Evolutionary conservation across 2,797 vertebrate genomes (phyloP).

Genomic region (Helicolenus hilgendorfi): DNA sequence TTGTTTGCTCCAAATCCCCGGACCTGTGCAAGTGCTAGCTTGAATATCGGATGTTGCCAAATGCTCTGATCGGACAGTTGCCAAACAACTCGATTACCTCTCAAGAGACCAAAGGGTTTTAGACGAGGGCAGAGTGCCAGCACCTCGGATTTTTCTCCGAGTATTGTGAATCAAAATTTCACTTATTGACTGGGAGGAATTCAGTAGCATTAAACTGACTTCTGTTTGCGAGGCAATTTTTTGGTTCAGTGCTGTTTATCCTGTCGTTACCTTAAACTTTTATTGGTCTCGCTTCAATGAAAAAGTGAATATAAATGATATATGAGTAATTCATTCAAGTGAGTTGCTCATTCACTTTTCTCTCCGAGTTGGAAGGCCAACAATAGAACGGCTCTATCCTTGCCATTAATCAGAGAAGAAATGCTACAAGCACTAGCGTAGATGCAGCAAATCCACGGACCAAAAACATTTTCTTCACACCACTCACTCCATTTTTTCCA

Average conservation of each 20-base stretch:
- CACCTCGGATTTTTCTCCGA: not conserved
- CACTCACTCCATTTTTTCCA: conserved; percentile 1
- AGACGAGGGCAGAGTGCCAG: not conserved
- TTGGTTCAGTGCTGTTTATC: not conserved
- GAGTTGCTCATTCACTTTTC: not conserved
- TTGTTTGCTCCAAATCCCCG: not conserved
- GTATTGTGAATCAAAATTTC: conserved; percentile 1
- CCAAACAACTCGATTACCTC: conserved; percentile 37
- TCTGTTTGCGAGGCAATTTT: not conserved
- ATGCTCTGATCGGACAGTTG: conserved; percentile 22
- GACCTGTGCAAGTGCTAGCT: not conserved
- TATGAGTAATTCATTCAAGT: conserved; percentile 2
- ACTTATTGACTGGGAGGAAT: not conserved
- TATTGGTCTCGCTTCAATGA: not conserved
- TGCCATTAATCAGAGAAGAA: conserved; percentile 10
- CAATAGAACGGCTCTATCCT: not conserved
- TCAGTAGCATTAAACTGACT: not conserved
- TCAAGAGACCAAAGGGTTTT: conserved; percentile 17
- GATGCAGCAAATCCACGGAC: not conserved
- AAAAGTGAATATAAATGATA: not conserved
- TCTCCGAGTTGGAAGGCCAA: not conserved
- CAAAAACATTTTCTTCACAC: not conserved
- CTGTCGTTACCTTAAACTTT: not conserved
- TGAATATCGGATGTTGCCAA: conserved; percentile 19
- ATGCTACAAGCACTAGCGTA: not conserved